Conservation (phyloP, 2,888 invertebrate genomes). For the Drosophila recens region DNA sequence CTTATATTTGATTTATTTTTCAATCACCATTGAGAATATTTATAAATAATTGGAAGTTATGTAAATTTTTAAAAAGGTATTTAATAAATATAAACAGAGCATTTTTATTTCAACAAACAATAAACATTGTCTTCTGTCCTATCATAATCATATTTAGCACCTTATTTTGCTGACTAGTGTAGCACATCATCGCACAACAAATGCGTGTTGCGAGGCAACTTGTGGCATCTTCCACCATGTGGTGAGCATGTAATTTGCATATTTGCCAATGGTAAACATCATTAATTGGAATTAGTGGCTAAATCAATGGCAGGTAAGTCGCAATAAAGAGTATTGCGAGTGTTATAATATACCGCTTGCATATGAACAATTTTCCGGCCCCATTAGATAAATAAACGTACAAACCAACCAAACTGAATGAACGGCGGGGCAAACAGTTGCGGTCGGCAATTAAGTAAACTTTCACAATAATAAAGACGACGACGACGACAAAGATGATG, state of each 20-base stretch:
- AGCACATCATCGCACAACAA: neutral
- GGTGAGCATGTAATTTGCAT: conserved; percentile 38
- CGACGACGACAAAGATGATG: conserved; percentile 6
- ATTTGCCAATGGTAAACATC: conserved; percentile 51
- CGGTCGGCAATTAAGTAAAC: conserved; percentile 61
- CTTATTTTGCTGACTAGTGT: conserved; percentile 12
- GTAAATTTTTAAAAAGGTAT: too few relatives aligned
- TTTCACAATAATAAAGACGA: conserved; percentile 45
- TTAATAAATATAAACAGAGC: too few relatives aligned
- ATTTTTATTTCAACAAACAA: too few relatives aligned
- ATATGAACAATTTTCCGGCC: conserved; percentile 8
- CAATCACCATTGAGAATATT: too few relatives aligned
- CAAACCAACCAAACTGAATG: conserved; percentile 7
- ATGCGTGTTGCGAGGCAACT: conserved; percentile 7
- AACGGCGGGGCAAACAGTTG: conserved; percentile 36
- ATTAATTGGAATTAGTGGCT: conserved; percentile 46
- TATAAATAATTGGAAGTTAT: too few relatives aligned
- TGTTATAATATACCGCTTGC: neutral
- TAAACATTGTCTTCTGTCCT: too few relatives aligned
- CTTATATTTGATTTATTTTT: too few relatives aligned
- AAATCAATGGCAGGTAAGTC: conserved; percentile 44
- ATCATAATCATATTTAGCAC: neutral
- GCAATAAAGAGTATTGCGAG: conserved; percentile 19
- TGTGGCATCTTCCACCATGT: conserved; percentile 18
- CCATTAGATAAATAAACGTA: conserved; percentile 44